Evolutionary conservation across 2,797 vertebrate genomes (phyloP), one percentile per base, ranked within the genome.

Genomic region (Falco columbarius): DNA sequence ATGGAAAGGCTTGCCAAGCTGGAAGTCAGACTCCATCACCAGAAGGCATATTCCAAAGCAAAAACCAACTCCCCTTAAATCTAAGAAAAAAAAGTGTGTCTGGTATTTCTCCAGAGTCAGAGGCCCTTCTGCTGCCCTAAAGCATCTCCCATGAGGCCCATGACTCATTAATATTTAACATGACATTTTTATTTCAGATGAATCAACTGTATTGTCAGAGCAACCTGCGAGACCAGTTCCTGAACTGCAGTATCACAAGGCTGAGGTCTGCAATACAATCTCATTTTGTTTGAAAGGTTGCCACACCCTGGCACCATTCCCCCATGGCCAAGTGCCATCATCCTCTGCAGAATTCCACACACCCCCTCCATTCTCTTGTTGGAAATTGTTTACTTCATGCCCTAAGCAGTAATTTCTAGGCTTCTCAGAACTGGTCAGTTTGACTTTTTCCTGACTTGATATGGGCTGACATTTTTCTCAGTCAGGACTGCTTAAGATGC

Each of bases 181-280:
- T 46, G 17, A 36, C 3, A 10, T 94, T 94, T 89, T 80, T 8
- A 24, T 95, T 96, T 77, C 86, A 97, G 97, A 36, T 97, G 3
- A 97, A 95, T 67, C 77, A 84, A 24, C 76, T 98, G 12, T 98
- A 96, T 72, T 65, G 0, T 6, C 84, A 91, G 51, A 98, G 97
- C 22, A 16, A 88, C 27, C 85, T 98, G 66, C 40, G 17, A 62
- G 84, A 93, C 23, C 92, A 79, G 72, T 98, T 98, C 94, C 87
- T 93, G 66, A 86, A 49, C 88, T 98, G 97, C 91, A 93, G 21
- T 4, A 51, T 97, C 82, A 96, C 90, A 2, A 18, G 67, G 63
- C 88, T 98, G 72, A 98, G 97, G 97, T 98, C 42, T 79, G 96
- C 49, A 6, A 29, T 15, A 55, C 29, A 38, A 34, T 15, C 55